Base-by-base conservation (phyloP, 1,140 invertebrate genomes). In the Mercenaria mercenaria region DNA sequence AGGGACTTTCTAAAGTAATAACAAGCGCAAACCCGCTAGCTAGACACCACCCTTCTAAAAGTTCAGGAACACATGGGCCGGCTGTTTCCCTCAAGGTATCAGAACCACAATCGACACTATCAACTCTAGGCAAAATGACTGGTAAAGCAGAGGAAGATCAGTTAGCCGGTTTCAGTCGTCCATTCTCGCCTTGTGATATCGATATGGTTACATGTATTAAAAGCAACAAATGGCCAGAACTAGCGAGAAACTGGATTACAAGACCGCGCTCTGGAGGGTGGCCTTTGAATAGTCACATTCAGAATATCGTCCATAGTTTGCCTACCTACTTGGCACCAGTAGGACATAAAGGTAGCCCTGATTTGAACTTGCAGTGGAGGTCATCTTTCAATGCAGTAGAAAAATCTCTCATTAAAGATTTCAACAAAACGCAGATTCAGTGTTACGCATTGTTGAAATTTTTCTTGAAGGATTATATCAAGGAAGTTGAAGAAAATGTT, bases 391-490 rank as follows among this genome's bases (percentile, higher is more conserved):
- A 72, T n/a, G 67, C n/a, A 26, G 67, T 41, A 20, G 67, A 72
- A 41, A 72, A 72, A 56, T 4, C 6, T 13, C n/a, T 56, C 15
- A 56, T 56, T 3, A 56, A 20, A 56, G n/a, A 23, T 56, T 72
- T 72, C 67, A 72, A 39, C 13, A 11, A 72, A 29, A 10, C 67
- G 37, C 67, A 72, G 32, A 15, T 72, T 39, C 26, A 34, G 32
- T 72, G 67, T 41, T 72, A 72, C 67, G 29, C 67, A 34, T 72
- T 72, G 29, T 37, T 72, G 11, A 72, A 72, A 34, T 39, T 72
- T 20, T 72, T 34, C n/a, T 32, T 72, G 11, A 72, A 72, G 37
- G 67, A 72, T 41, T 39, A 41, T 37, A 34, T 72, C 67, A 72
- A 37, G 11, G 32, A 20, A 20, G 67, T 72, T 37, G 13, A 0